Base-by-base conservation (phyloP, 2,797 vertebrate species). In the Myiotriccus ornatus region DNA sequence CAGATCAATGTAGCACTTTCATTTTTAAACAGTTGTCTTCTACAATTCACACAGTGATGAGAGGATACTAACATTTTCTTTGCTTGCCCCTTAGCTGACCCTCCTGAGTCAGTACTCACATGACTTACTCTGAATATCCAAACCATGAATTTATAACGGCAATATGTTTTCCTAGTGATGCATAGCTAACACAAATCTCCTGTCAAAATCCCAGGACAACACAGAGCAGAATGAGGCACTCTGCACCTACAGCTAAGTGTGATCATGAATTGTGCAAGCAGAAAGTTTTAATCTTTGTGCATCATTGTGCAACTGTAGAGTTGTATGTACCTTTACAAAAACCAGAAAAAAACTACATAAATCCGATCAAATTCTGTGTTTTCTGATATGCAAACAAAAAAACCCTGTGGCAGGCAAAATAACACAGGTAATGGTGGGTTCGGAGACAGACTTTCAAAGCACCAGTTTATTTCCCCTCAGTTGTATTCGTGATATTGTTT, bases 101-200 rank as follows among this genome's bases (percentile, higher is more conserved):
- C 41, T 96, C 75, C 68, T 53, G 59, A 90, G 93, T 79, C 94
- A 87, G 13, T 9, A 95, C 65, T 92, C 92, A 97, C 87, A 95
- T 96, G 87, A 97, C 94, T 98, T 96, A 98, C 92, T 93, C 96
- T 96, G 94, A 97, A 94, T 94, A 97, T 60, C 84, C 60, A 95
- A 82, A 96, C 93, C 95, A 95, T 93, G 69, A 96, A 97, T 97
- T 97, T 94, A 56, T 95, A 97, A 97, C 69, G 87, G 86, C 92
- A 96, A 65, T 34, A 62, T 47, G 90, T 93, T 97, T 67, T 94
- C 93, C 77, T 91, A 89, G 84, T 89, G 93, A 97, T 75, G 92
- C 69, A 41, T 14, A 90, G 94, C 84, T 91, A 96, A 97, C 74
- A 68, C 65, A 93, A 90, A 94, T 69, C 62, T 95, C 81, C 75